Percentiles rank a stretch among this genome's conserved stretches.
phyloP scores from a whole-genome alignment of 2,113 vertebrate genomes.

The Phyllostomus discolor region DNA sequence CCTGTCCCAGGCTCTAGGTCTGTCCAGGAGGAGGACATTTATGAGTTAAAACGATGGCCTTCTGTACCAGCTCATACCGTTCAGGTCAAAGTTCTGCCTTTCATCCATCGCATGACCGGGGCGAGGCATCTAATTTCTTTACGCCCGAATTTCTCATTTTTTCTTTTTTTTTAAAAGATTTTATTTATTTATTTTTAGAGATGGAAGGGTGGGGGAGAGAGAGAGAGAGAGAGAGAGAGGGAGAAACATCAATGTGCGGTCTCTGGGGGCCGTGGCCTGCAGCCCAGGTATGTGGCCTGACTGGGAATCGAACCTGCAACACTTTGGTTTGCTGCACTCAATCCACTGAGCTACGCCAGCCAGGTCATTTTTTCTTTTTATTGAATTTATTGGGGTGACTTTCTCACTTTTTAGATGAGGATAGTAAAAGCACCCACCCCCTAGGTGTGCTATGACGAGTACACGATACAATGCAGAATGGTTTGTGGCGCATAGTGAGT shows the following conservation, averaged over 20 bases:
- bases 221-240: too few relatives aligned
- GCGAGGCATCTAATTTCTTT: neutral
- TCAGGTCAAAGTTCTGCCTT: neutral
- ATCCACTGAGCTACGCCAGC: too few relatives aligned
- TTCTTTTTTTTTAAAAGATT: too few relatives aligned
- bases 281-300: too few relatives aligned
- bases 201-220: too few relatives aligned
- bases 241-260: too few relatives aligned
- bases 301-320: too few relatives aligned
- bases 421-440: neutral
- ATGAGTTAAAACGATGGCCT: neutral
- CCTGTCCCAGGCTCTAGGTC: neutral
- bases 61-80: neutral
- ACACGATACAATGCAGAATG: neutral
- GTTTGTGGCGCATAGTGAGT: neutral
- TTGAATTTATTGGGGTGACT: too few relatives aligned
- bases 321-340: too few relatives aligned
- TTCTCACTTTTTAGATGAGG: neutral
- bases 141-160: neutral
- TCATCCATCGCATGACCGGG: neutral
- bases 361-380: too few relatives aligned
- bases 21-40: neutral
- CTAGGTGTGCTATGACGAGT: neutral
- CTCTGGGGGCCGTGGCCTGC: too few relatives aligned
- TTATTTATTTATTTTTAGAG: too few relatives aligned